Evolutionary conservation across 2,888 invertebrate species (phyloP), one percentile per base, ranked within the genome.

Genomic region (Actias luna): DNA sequence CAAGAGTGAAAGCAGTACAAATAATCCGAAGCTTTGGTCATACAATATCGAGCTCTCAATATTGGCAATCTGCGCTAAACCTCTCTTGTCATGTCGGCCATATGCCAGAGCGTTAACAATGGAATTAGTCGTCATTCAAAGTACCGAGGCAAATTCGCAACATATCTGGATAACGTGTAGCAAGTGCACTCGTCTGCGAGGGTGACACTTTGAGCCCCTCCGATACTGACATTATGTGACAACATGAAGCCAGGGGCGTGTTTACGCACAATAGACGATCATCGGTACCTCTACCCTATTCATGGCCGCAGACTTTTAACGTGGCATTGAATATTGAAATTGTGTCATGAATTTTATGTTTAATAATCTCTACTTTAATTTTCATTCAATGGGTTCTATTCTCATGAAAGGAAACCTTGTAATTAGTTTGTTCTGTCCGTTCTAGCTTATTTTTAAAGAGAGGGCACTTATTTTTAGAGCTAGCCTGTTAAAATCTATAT

Each of bases 71-170:
- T 65, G 62, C 65, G 65, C 75, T 79, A 80, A 88, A 80, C 82
- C 83, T 70, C 78, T 81, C 85, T 77, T 83, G 87, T 84, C 85
- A 83, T 85, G 85, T 83, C 68, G 76, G 83, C 88, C 92, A 92
- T 91, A 91, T 92, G 92, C 80, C 85, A 77, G 70, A 74, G 74
- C 84, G 82, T 82, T 82, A 85, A 92, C 92, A 92, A 92, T 89
- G 78, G 92, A 90, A 92, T 92, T 92, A 92, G 92, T 82, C 88
- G 85, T 83, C 87, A 92, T 92, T 92, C 88, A 92, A 86, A 89
- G 84, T 83, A 84, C 82, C 82, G 83, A 80, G 78, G 83, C 82
- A 83, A 89, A 89, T 80, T 80, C 71, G 77, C 81, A 83, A 83
- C 87, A 87, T 88, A 87, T 88, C 89, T 87, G 85, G 81, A 84